Base-by-base conservation (phyloP, 1,140 invertebrate genomes). In the Kradibia gibbosae region DNA sequence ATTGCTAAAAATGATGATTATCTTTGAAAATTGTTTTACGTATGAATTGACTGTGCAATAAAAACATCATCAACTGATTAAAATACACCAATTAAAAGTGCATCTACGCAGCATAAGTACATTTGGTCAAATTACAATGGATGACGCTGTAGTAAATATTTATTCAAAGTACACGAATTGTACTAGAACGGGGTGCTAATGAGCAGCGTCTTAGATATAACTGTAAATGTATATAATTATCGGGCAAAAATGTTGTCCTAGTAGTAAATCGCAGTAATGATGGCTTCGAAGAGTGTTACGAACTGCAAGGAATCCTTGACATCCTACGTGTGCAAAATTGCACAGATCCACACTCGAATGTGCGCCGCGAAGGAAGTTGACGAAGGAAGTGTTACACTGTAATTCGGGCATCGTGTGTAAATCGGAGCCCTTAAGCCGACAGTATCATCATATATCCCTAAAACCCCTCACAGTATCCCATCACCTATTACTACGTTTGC, bases 401-500 rank as follows among this genome's bases (percentile, higher is more conserved):
- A 55, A 74, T 74, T 74, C 72, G 17, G 34, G 22, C 20, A 13
- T 72, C 70, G 70, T 28, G 45, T 72, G 70, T 71, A 74, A 57
- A 22, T 34, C 20, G 11, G 53, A 31, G 65, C 15, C 17, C 53
- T 4, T 50, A 48, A 67, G 3, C 7, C 10, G 31, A n/a, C 65
- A 45, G n/a, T 13, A 45, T 62, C 67, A 34, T 39, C 67, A 60
- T 57, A 3, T 34, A n/a, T 79, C 17, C 78, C 60, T 25, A 36
- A 53, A 72, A 57, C 60, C 72, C 48, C 42, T 70, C 20, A 74
- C 78, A 85, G 82, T 36, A 42, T 28, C 25, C 36, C 17, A 42
- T 25, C 13, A 4, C 20, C 20, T 13, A 67, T 55, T n/a, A 57
- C 45, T 8, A 3, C 22, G 39, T 11, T n/a, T 72, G n/a, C 36